Base-by-base conservation (phyloP, 1,140 invertebrate genomes). In the Leptinotarsa lineolata region DNA sequence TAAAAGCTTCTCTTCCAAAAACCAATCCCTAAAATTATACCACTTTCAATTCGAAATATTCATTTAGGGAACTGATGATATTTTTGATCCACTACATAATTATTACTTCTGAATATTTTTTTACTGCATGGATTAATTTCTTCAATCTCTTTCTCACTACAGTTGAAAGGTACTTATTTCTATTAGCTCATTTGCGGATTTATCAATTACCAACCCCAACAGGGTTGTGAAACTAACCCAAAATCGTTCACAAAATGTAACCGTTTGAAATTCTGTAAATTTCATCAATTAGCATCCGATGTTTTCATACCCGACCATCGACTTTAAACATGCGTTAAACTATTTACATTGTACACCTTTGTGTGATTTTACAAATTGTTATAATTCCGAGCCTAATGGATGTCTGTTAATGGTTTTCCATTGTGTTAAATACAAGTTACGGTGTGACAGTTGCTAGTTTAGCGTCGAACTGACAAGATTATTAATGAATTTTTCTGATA, bases 341-440 rank as follows among this genome's bases (percentile, higher is more conserved):
- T 54, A 54, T 54, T 54, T 54, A 54, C 48, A 54, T 54, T 54
- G 48, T 54, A 54, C 48, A 54, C 48, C 48, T 54, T 54, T 54
- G 48, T 54, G 48, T 18, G 48, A 54, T 54, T 54, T 54, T n/a
- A 54, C 48, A 54, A 54, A 54, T 54, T 54, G 48, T 54, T 54
- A 54, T 54, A 54, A 54, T 54, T 54, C 48, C 48, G 15, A 54
- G 13, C 48, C 48, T 54, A 54, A 54, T 54, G 48, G 48, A 54
- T 54, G 16, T 54, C 16, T n/a, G 48, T 18, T 54, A 54, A 54
- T 54, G 48, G 48, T 54, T 54, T 54, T 54, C n/a, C 48, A 54
- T 54, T 54, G 48, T 54, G 48, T 54, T 54, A 54, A 54, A 54
- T 54, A 54, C 48, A 54, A 54, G 48, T 15, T 54, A 54, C 48